These are phyloP conservation scores for Drosophila antonietae DNA, from an alignment of 2,888 invertebrate genomes.

Conservation along the genomic window DNA sequence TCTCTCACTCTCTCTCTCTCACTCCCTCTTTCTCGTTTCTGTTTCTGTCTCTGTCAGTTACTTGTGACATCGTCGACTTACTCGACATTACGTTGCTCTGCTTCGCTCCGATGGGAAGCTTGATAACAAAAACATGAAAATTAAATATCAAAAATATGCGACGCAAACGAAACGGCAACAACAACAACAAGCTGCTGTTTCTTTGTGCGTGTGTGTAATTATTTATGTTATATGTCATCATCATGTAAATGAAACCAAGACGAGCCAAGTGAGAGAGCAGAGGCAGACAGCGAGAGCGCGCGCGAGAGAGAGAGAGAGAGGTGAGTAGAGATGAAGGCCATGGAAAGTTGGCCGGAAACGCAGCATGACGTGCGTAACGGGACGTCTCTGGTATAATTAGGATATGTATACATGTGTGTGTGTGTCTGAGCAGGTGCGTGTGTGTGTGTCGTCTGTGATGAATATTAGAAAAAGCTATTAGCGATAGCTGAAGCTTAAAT, in stretches of 20 bases:
- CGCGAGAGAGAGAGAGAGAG: neutral
- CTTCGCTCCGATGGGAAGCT: conserved; percentile 32
- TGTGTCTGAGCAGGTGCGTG: neutral
- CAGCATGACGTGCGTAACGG: conserved; percentile 50
- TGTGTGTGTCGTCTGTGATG: neutral
- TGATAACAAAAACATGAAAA: conserved; percentile 60
- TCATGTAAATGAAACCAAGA: conserved; percentile 71
- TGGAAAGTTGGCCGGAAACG: conserved; percentile 54
- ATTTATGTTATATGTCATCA: conserved; percentile 71
- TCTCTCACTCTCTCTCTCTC: neutral
- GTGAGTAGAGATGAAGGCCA: conserved; percentile 22
- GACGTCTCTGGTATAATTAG: conserved; percentile 49
- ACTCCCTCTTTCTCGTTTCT: neutral
- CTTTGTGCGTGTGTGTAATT: conserved; percentile 64
- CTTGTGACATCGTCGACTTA: conserved; percentile 1
- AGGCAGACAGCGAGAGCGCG: neutral
- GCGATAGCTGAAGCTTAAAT: neutral
- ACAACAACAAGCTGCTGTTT: conserved; percentile 17
- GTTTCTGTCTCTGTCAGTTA: neutral
- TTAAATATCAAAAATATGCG: conserved; percentile 71
- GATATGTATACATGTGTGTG: conserved; percentile 17
- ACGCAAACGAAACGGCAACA: conserved; percentile 22
- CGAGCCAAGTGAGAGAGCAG: conserved; percentile 3
- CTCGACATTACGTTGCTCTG: conserved; percentile 30
- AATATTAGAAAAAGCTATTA: neutral